Base-by-base conservation (phyloP, 92 coral and sea anemone genomes). In the Hydrozoanthus gracilis region DNA sequence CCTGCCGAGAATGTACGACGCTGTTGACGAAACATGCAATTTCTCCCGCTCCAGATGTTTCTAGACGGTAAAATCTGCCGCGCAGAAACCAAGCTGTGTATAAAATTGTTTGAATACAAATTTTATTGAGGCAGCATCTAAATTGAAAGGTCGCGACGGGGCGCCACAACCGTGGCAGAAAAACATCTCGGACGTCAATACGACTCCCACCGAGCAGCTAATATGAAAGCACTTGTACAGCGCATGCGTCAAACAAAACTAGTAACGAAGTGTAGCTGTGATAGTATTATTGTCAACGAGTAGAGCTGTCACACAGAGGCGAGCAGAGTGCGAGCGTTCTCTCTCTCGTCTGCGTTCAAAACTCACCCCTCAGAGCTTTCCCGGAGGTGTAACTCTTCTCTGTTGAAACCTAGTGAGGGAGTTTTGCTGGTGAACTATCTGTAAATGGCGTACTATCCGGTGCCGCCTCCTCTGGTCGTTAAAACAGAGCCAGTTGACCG, bases 131-230 rank as follows among this genome's bases (percentile, higher is more conserved):
- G 89, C 91, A 84, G 95, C 94, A 87, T 93, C 89, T 86, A 95
- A 91, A 95, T 95, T 95, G 95, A 95, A 95, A 95, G 90, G 80
- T 50, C 95, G 44, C 98, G 48, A 85, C 94, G 92, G 98, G 98
- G 92, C 44, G 94, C 79, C 79, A 76, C 83, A 86, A 87, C 90
- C 86, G 91, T 79, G 86, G 91, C 86, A 90, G 96, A 87, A 91
- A 86, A 88, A 88, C 88, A 91, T 90, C 39, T 82, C 60, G 77
- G 51, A 83, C 92, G 78, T 92, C 92, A 92, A 92, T 92, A 87
- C 76, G 90, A 88, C 93, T 90, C 98, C 98, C 82, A 94, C 93
- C 17, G 98, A 87, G 98, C 45, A 12, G 87, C 88, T 93, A 95
- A 91, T 92, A 92, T 86, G 88, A 61, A 51, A 12, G 47, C 62